Conservation (phyloP, 2,888 invertebrate genomes). For the Bombylius major region DNA sequence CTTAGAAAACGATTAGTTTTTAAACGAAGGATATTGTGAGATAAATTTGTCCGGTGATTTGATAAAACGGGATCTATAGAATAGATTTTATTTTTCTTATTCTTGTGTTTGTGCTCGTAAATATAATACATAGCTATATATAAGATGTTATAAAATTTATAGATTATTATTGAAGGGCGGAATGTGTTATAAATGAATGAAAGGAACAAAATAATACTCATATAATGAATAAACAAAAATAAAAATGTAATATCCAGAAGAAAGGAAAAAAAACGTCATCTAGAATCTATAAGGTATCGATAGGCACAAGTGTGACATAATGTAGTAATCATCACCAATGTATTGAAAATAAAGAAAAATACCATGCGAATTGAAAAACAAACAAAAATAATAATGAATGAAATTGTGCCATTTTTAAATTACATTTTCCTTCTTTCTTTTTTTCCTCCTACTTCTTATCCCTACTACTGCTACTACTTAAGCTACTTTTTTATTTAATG, state of each 20-base stretch:
- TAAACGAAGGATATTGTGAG: slow-evolving; percentile 16
- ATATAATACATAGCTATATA: too few relatives aligned
- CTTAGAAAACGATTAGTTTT: slow-evolving; percentile 16
- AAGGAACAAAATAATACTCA: too few relatives aligned
- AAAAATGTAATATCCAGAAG: too few relatives aligned
- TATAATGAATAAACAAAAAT: too few relatives aligned
- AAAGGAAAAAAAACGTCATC: too few relatives aligned
- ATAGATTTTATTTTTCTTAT: neutral
- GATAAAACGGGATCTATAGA: slow-evolving; percentile 10
- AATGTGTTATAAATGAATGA: neutral
- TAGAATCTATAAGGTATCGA: too few relatives aligned
- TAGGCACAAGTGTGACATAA: slow-evolving; percentile 9
- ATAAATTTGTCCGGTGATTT: slow-evolving; percentile 17
- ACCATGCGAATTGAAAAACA: neutral
- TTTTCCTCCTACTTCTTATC: neutral
- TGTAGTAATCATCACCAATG: too few relatives aligned
- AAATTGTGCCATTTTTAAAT: neutral
- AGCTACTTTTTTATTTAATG: slow-evolving; percentile 11
- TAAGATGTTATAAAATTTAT: too few relatives aligned
- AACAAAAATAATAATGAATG: neutral
- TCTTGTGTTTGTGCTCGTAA: too few relatives aligned
- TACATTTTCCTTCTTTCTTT: neutral
- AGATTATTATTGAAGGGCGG: neutral
- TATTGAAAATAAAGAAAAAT: too few relatives aligned
- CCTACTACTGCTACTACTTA: neutral